Base-by-base conservation (phyloP, 2,113 vertebrate genomes). In the Aepyceros melampus region DNA sequence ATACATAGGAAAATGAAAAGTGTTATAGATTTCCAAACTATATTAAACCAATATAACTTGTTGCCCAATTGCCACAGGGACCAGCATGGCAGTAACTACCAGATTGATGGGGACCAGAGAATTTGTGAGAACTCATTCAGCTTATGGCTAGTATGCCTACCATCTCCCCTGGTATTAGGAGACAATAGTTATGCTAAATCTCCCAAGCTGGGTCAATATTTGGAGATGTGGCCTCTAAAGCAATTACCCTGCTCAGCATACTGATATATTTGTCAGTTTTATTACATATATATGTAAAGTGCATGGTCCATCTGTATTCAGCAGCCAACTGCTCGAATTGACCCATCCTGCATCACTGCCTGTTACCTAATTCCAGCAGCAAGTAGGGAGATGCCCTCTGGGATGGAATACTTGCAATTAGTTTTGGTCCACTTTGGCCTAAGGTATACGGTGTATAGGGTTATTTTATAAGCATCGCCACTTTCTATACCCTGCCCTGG, bases 1-100 rank as follows among this genome's bases (percentile, higher is more conserved):
- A 96, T 76, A 53, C 45, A 85, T 49, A 25, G 67, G 89, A 91
- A 97, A 94, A 96, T 97, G 95, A 91, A 94, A 96, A 96, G 94
- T 85, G 71, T 93, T 95, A 83, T 2, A 96, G 93, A 96, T 97
- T 94, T 89, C 58, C 36, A 62, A 88, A 93, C 89, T 86, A 86
- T 91, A 97, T 96, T 97, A 95, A 94, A 97, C 78, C 76, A 95
- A 91, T 95, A 97, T 96, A 95, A 96, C 95, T 94, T 95, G 85
- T 89, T 88, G 85, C n/a, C 81, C 94, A 97, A 1, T 49, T 84
- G 90, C 93, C 47, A 84, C 64, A 31, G 62, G 43, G 78, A 64
- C 84, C 25, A 81, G 43, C 45, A 60, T n/a, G 27, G 64, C 33
- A 92, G 62, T 64, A 90, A 91, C 78, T 49, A 56, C 21, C 53